Conservation (phyloP, 2,113 vertebrate genomes). For the Salvator merianae region DNA sequence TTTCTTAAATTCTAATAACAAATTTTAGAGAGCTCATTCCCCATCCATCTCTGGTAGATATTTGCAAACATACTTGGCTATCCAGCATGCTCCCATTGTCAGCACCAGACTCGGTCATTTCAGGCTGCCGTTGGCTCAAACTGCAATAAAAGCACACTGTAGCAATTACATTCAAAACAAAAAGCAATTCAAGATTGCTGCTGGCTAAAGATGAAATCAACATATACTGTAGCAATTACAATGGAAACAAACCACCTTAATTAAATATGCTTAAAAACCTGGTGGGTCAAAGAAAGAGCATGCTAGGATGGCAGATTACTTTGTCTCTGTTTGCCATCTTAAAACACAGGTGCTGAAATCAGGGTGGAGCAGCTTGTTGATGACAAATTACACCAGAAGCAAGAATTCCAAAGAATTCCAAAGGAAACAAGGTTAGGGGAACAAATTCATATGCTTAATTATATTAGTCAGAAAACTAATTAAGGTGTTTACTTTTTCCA, state of each 20-base stretch:
- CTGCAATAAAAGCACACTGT: conserved; percentile 34
- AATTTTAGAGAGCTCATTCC: neutral
- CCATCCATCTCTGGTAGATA: neutral
- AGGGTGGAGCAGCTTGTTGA: neutral
- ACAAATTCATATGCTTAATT: conserved; percentile 16
- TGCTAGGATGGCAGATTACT: neutral
- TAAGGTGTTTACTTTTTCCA: accelerated
- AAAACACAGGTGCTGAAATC: neutral
- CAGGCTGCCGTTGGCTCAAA: conserved; percentile 42
- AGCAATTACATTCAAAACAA: conserved; percentile 24
- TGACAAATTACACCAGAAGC: neutral
- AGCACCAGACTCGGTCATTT: conserved; percentile 18
- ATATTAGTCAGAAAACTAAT: conserved; percentile 16
- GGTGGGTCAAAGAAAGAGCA: neutral
- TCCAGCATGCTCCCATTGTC: conserved; percentile 47
- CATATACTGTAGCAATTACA: conserved; percentile 19
- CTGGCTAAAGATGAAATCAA: conserved; percentile 55
- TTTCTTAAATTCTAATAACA: neutral
- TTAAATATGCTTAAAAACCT: neutral
- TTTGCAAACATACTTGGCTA: conserved; percentile 63
- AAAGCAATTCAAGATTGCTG: conserved; percentile 7
- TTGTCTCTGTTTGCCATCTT: neutral
- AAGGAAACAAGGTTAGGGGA: conserved; percentile 4
- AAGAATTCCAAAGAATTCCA: neutral
- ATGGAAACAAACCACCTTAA: conserved; percentile 17